phyloP scores from a whole-genome alignment of 1,140 invertebrate species.

The Palaemon carinicauda region DNA sequence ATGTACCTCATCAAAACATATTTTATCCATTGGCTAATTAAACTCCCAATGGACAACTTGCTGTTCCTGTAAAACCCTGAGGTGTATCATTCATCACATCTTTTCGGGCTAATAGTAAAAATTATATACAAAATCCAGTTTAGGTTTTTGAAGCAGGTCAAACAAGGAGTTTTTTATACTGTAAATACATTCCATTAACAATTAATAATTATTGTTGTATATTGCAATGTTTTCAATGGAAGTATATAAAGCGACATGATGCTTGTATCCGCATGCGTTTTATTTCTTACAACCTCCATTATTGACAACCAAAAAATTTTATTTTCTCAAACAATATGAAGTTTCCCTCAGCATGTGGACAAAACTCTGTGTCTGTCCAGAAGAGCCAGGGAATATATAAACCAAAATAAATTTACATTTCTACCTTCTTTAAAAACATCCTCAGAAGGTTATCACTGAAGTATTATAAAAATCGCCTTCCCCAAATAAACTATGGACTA shows the following conservation, averaged over 20 bases:
- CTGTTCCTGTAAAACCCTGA: background rate
- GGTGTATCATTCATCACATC: background rate
- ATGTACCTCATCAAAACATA: too few relatives aligned
- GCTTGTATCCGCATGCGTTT: slow-evolving; percentile 23
- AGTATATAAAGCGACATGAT: slow-evolving; percentile 44
- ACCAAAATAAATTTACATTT: too few relatives aligned
- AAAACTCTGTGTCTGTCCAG: too few relatives aligned
- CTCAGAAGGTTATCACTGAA: too few relatives aligned
- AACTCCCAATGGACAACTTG: background rate
- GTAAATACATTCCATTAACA: slow-evolving; percentile 50
- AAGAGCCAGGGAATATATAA: too few relatives aligned
- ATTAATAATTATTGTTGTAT: slow-evolving; percentile 47
- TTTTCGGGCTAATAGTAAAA: background rate
- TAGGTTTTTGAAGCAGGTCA: background rate
- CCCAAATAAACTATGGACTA: too few relatives aligned
- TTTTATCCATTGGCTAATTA: too few relatives aligned
- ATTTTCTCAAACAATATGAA: too few relatives aligned
- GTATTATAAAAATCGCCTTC: too few relatives aligned
- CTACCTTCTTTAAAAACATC: too few relatives aligned
- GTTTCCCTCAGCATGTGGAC: too few relatives aligned
- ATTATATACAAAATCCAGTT: background rate
- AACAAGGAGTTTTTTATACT: slow-evolving; percentile 39
- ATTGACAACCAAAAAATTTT: too few relatives aligned
- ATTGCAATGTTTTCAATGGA: slow-evolving; percentile 52
- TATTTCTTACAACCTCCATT: background rate